phyloP scores from a whole-genome alignment of 2,797 vertebrate species.

The Paratrypauchen microcephalus region DNA sequence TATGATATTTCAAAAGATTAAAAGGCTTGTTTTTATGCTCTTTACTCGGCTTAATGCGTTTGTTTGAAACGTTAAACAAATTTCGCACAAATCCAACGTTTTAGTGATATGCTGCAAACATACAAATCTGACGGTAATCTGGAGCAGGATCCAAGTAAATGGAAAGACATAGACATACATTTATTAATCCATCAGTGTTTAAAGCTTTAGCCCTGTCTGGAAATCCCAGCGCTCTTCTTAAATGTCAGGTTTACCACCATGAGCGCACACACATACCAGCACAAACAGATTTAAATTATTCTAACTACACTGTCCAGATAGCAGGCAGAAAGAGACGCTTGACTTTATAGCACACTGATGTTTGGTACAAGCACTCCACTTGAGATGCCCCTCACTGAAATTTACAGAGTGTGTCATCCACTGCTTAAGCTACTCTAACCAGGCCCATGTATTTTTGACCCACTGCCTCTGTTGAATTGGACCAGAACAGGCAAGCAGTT shows the following conservation, averaged over 20 bases:
- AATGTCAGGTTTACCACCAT: conserved; percentile 18
- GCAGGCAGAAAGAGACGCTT: conserved; percentile 19
- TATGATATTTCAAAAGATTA: conserved; percentile 48
- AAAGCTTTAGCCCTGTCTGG: conserved; percentile 30
- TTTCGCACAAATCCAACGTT: conserved; percentile 55
- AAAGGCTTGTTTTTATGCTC: conserved; percentile 25
- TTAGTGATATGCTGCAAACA: conserved; percentile 51
- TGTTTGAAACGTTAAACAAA: conserved; percentile 56
- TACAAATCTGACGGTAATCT: conserved; percentile 47
- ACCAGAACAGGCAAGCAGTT: conserved; percentile 27
- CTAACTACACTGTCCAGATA: neutral
- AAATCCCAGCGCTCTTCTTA: conserved; percentile 18
- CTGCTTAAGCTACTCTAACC: conserved; percentile 16
- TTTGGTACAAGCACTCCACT: conserved; percentile 42
- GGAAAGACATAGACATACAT: conserved; percentile 39
- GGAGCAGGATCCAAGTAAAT: conserved; percentile 32
- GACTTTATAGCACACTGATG: conserved; percentile 42
- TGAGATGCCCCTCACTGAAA: conserved; percentile 43
- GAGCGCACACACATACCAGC: neutral
- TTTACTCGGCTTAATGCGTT: conserved; percentile 54
- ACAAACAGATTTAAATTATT: neutral
- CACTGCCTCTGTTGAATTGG: conserved; percentile 50
- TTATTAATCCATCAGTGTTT: conserved; percentile 44
- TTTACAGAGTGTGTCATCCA: conserved; percentile 9
- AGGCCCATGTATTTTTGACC: conserved; percentile 48